A percentile compares a stretch with the other conserved stretches of the same genome.
phyloP scores from a whole-genome alignment of 1,140 invertebrate genomes.

The Macrobrachium rosenbergii region DNA sequence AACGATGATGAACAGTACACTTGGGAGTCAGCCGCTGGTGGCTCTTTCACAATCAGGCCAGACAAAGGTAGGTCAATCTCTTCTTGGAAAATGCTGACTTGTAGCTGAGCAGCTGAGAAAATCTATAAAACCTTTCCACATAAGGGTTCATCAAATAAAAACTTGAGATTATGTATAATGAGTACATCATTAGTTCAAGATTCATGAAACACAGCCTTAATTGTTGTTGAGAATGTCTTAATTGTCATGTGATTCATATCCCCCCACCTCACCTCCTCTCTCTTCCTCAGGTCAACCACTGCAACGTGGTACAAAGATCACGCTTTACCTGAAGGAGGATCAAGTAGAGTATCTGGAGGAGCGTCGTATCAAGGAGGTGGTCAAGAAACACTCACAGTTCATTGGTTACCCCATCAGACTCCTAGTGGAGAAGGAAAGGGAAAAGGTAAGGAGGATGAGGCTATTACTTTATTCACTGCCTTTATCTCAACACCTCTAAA shows the following conservation, averaged over 20 bases:
- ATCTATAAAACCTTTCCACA: too few relatives aligned
- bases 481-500: not conserved
- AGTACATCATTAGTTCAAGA: too few relatives aligned
- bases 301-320: conserved; percentile 87
- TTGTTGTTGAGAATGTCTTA: too few relatives aligned
- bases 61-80: conserved; percentile 81
- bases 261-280: too few relatives aligned
- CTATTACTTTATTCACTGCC: not conserved
- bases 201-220: too few relatives aligned
- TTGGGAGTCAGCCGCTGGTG: conserved; percentile 95
- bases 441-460: conserved; percentile 76
- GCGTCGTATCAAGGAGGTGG: conserved; percentile 93
- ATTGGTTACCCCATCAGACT: conserved; percentile 99
- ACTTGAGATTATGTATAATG: too few relatives aligned
- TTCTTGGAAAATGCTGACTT: too few relatives aligned
- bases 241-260: too few relatives aligned
- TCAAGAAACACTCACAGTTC: conserved; percentile 99
- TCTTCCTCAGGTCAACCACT: too few relatives aligned
- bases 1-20: conserved; percentile 96
- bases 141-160: too few relatives aligned
- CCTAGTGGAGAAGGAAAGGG: conserved; percentile 92
- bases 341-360: conserved; percentile 93
- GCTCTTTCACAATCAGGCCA: conserved; percentile 87
- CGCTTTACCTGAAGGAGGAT: conserved; percentile 92
- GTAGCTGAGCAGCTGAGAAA: too few relatives aligned